Evolutionary conservation across 2,113 vertebrate genomes (phyloP).

Genomic region (Neotoma lepida): DNA sequence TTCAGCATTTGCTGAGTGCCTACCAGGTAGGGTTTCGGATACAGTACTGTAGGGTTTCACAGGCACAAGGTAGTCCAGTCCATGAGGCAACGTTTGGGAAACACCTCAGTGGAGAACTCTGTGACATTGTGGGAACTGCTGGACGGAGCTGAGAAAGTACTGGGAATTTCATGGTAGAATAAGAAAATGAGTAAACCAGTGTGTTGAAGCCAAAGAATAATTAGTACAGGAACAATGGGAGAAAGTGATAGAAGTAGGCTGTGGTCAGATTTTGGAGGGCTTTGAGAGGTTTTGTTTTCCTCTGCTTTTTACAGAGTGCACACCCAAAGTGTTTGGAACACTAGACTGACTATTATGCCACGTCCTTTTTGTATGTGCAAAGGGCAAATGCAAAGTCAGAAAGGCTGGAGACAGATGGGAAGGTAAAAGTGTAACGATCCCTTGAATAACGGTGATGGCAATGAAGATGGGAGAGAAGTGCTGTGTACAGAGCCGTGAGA

Average conservation of each 20-base stretch:
- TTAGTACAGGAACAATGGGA: conserved; percentile 16
- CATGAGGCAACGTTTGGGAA: background rate
- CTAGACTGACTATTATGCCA: background rate
- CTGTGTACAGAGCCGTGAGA: background rate
- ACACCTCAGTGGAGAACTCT: background rate
- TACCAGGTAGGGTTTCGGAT: background rate
- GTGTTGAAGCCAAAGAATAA: conserved; percentile 5
- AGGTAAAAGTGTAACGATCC: background rate
- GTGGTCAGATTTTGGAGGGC: background rate
- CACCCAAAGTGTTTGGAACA: background rate
- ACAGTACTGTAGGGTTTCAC: background rate
- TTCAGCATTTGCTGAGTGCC: conserved; percentile 49
- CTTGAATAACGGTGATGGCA: background rate
- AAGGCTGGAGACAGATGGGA: background rate
- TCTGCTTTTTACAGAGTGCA: conserved; percentile 8
- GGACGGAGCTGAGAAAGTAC: background rate
- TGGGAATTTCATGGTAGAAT: background rate
- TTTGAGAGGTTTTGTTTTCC: conserved; percentile 44
- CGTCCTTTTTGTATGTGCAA: background rate
- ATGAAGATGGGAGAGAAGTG: background rate
- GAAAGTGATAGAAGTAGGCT: conserved; percentile 6
- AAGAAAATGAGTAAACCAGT: background rate
- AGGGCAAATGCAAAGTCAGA: background rate
- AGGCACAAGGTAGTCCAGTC: background rate
- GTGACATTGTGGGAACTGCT: background rate